Conservation (phyloP, 1,140 invertebrate genomes). For the Drosophila arawakana region DNA sequence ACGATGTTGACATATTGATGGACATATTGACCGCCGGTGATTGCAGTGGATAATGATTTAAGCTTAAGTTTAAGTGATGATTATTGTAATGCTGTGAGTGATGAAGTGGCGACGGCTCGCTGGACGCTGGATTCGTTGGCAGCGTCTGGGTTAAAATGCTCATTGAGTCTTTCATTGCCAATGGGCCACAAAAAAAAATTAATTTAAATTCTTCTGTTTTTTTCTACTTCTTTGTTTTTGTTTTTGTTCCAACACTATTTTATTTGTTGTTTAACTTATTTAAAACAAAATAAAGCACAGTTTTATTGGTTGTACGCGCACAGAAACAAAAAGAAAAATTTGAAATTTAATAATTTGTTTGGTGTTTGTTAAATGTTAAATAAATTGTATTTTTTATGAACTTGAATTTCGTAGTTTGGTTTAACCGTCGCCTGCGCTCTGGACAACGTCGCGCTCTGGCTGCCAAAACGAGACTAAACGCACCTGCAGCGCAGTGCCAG, state of each 20-base stretch:
- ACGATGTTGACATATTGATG: conserved; percentile 56
- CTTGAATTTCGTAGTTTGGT: conserved; percentile 6
- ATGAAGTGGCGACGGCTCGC: conserved; percentile 44
- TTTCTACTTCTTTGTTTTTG: conserved; percentile 9
- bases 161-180: conserved; percentile 83
- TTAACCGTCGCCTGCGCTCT: conserved; percentile 43
- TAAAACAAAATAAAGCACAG: not conserved
- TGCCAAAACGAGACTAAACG: conserved; percentile 84
- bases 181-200: conserved; percentile 4
- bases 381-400: conserved; percentile 3
- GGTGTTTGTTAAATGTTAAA: not conserved
- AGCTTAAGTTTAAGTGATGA: conserved; percentile 15
- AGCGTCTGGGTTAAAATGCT: conserved; percentile 77
- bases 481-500: conserved; percentile 57
- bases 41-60: conserved; percentile 15
- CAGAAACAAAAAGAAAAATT: conserved; percentile 36
- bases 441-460: conserved; percentile 73
- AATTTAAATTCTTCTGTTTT: not conserved
- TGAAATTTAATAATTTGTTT: not conserved
- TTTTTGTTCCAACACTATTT: not conserved
- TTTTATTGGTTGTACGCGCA: not conserved
- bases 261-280: not conserved
- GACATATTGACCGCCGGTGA: conserved; percentile 57
- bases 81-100: conserved; percentile 20
- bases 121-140: conserved; percentile 50